Base-by-base conservation (phyloP, 1,140 invertebrate genomes). In the Parasteatoda tepidariorum region DNA sequence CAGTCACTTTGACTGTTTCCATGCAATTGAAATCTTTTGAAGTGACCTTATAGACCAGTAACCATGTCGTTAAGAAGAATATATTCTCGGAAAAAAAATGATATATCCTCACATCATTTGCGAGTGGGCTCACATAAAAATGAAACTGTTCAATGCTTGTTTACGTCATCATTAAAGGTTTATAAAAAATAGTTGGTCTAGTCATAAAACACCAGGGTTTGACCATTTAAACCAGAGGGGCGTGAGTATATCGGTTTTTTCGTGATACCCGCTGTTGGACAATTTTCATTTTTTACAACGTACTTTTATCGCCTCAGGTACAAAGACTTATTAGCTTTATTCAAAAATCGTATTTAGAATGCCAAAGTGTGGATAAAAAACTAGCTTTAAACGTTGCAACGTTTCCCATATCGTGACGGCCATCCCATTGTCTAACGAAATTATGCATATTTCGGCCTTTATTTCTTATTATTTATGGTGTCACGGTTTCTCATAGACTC, bases 381-480 rank as follows among this genome's bases (percentile, higher is more conserved):
- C 48, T 79, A 30, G 30, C 48, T 64, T 79, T 79, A 79, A 79
- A 79, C 57, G 76, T 79, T 79, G 76, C 64, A 57, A 68, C 68
- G 76, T 28, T 55, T 79, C 62, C 57, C 76, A 68, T 79, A 57
- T 57, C 76, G 76, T 79, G 76, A 79, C 76, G 68, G 64, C 48
- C n/a, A 64, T 59, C 76, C 64, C 57, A 79, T 79, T 79, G 76
- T 79, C 76, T 79, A 55, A 41, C 48, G 34, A 79, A 79, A 79
- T 79, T 68, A 79, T 79, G 76, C 76, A 79, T 67, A 79, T 79
- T 79, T 78, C n/a, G 66, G 41, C 26, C 48, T 79, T 68, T 79
- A 79, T 79, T 79, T 79, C 76, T 38, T n/a, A 22, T 79, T 79
- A 79, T 79, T 79, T 79, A 79, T 38, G 76, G 76, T 79, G 76